Base-by-base conservation (phyloP, 2,888 invertebrate species). In the Lasioglossum zephyrum region DNA sequence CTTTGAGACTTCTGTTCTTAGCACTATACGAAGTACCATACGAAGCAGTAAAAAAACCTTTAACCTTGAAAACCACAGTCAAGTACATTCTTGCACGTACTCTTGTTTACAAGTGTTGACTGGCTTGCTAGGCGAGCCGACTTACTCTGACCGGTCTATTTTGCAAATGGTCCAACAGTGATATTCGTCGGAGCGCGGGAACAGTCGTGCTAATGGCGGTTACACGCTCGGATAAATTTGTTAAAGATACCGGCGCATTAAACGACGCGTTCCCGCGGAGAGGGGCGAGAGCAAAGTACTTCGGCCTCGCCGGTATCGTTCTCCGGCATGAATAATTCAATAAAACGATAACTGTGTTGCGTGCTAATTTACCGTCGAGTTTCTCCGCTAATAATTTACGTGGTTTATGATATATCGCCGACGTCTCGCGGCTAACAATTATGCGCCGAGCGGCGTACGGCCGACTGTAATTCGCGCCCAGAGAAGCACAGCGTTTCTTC, bases 331-430 rank as follows among this genome's bases (percentile, higher is more conserved):
- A 91, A 90, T 90, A 88, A 91, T 91, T 89, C 90, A 90, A 89
- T 91, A 90, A 90, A 88, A 91, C 90, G 90, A 90, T 90, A 90
- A 88, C 91, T 74, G 79, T 79, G 90, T 90, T 84, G 90, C 91
- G 91, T 91, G 91, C 85, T 90, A 90, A 90, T 90, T 90, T 82
- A 84, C 80, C 88, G 84, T 75, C 84, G 85, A 85, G 87, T 88
- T 83, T 87, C 90, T 83, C 77, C 80, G 82, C 88, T 91, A 90
- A 90, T 90, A 90, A 91, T 91, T 91, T 85, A 90, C 79, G 78
- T 47, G 82, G 78, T 91, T 90, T 85, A 84, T 91, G 90, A 91
- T 90, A 90, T 87, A 90, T 88, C 85, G 75, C 80, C 66, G 88
- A 81, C 89, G 88, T 84, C 81, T 84, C 76, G 79, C 84, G 81